Percentiles rank a stretch among this genome's conserved stretches.
Conservation (phyloP, 1,140 invertebrate species). For the Pachyrhynchus sulphureomaculatus region DNA sequence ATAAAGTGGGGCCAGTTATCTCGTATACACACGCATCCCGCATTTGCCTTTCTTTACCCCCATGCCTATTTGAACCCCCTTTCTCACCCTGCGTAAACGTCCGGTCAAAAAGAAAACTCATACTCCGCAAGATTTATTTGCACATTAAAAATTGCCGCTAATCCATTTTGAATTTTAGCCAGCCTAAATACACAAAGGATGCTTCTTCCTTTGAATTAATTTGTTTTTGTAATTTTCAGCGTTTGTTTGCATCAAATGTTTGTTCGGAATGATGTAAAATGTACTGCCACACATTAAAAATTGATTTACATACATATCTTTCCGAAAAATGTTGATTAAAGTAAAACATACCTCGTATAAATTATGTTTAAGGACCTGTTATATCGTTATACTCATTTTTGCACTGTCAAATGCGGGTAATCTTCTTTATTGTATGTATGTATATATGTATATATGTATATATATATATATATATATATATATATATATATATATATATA, state of each 20-base stretch:
- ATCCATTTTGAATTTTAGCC: conserved; percentile 33
- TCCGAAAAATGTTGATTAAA: conserved; percentile 1
- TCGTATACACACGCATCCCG: conserved; percentile 26
- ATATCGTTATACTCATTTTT: no score
- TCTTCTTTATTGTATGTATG: no score
- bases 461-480: no score
- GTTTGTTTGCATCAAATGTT: conserved; percentile 28
- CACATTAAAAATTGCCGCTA: conserved; percentile 35
- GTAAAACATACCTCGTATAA: no score
- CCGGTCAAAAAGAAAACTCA: conserved; percentile 29
- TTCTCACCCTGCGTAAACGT: conserved; percentile 2
- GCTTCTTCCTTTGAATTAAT: conserved; percentile 33
- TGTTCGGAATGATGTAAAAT: conserved; percentile 26
- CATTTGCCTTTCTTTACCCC: conserved; percentile 32
- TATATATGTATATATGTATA: no score
- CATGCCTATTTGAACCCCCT: conserved; percentile 6
- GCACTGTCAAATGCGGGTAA: no score
- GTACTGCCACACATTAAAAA: conserved; percentile 6
- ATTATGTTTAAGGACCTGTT: no score
- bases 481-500: no score
- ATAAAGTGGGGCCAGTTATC: conserved; percentile 33
- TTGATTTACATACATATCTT: conserved; percentile 9
- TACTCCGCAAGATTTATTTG: conserved; percentile 33
- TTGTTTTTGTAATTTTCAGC: conserved; percentile 31
- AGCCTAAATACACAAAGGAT: conserved; percentile 32